These are phyloP conservation scores for Mayetiola destructor DNA, from an alignment of 2,888 invertebrate species.

Conservation along the genomic window DNA sequence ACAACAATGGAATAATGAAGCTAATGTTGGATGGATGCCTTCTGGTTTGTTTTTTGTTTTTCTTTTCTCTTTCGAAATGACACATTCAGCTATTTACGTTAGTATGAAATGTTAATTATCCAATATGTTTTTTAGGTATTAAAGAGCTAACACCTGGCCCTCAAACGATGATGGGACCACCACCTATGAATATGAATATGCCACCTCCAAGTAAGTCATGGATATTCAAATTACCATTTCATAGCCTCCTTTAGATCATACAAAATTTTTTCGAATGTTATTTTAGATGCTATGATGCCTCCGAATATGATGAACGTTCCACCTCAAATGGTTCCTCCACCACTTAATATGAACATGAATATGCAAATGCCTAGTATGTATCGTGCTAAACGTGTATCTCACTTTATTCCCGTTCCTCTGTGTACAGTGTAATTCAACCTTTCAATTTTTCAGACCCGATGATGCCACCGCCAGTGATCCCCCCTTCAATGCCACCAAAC, in stretches of 20 bases:
- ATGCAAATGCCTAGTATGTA: conserved; percentile 24
- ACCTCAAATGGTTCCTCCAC: conserved; percentile 27
- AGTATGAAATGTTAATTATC: neutral
- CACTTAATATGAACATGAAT: conserved; percentile 24
- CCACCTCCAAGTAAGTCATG: conserved; percentile 1
- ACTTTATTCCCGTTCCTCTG: no score
- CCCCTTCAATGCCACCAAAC: conserved; percentile 18
- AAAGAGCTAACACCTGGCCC: conserved; percentile 49
- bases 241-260: neutral
- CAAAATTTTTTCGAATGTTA: neutral
- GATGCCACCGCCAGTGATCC: conserved; percentile 19
- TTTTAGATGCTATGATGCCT: conserved; percentile 22
- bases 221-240: neutral
- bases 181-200: conserved; percentile 8
- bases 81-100: neutral
- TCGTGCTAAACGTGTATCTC: no score
- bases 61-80: neutral
- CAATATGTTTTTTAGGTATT: conserved; percentile 37
- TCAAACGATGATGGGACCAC: conserved; percentile 26
- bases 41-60: conserved; percentile 31
- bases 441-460: no score
- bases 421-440: no score
- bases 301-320: conserved; percentile 16
- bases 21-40: conserved; percentile 48
- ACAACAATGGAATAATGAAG: conserved; percentile 50